A percentile compares a stretch with the other conserved stretches of the same genome.
Evolutionary conservation across 2,888 invertebrate genomes (phyloP).

Genomic region (Labia minor): DNA sequence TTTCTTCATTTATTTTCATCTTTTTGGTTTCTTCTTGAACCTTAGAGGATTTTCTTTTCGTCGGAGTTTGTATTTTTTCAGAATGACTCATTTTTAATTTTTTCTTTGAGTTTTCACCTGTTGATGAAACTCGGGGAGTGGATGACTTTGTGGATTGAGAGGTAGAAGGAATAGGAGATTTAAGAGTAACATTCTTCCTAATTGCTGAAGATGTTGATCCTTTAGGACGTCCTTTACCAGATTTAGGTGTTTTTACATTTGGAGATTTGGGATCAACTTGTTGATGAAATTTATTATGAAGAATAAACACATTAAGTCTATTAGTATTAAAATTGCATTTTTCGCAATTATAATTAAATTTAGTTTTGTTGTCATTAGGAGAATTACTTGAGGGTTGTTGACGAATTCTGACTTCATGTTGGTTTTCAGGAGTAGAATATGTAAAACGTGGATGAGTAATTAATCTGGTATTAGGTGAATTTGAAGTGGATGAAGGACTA

Average conservation of each 20-base stretch:
- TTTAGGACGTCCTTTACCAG: constrained; percentile 29
- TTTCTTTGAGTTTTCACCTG: constrained; percentile 7
- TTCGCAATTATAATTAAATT: constrained; percentile 45
- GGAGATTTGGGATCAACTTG: constrained; percentile 28
- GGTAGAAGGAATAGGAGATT: background rate
- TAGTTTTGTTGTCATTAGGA: background rate
- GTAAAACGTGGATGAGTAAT: constrained; percentile 43
- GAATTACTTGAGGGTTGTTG: constrained; percentile 38
- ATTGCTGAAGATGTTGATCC: constrained; percentile 23
- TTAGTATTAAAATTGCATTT: constrained; percentile 54
- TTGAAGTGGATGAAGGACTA: constrained; percentile 16
- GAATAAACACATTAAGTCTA: constrained; percentile 60
- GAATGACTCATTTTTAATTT: background rate
- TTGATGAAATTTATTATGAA: constrained; percentile 61
- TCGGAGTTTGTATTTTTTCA: background rate
- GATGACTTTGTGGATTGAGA: constrained; percentile 8
- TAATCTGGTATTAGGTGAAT: constrained; percentile 18
- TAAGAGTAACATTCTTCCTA: background rate
- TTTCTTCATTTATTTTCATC: constrained; percentile 49
- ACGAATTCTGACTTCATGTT: constrained; percentile 54
- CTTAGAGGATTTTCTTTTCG: constrained; percentile 18
- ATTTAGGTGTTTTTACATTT: constrained; percentile 25
- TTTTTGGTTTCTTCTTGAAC: constrained; percentile 34
- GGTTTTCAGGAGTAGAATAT: constrained; percentile 33
- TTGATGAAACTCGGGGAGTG: background rate